phyloP scores from a whole-genome alignment of 2,888 invertebrate species.

The Plebejus argus region DNA sequence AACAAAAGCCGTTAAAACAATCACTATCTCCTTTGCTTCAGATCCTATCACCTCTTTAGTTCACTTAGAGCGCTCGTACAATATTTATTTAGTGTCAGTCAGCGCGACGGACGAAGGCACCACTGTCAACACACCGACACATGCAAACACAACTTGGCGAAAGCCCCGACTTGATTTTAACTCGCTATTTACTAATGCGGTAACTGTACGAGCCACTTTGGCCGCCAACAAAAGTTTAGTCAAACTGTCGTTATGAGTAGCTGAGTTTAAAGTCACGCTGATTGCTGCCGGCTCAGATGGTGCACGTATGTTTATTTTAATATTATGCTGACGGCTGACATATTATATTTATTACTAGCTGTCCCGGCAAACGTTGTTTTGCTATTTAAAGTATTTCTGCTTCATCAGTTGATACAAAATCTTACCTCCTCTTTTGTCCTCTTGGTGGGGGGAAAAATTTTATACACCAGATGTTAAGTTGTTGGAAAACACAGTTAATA shows the following conservation, averaged over 20 bases:
- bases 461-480: no score
- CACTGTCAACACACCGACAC: constrained; percentile 50
- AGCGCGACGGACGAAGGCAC: constrained; percentile 38
- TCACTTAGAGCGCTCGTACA: constrained; percentile 57
- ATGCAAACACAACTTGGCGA: constrained; percentile 61
- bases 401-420: no score
- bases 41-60: constrained; percentile 37
- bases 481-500: no score
- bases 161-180: constrained; percentile 55
- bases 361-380: no score
- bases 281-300: neutral
- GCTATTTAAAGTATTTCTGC: no score
- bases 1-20: constrained; percentile 5
- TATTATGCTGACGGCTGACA: neutral
- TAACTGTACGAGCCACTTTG: constrained; percentile 59
- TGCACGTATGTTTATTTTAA: neutral
- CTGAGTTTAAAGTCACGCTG: neutral
- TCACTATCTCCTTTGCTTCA: constrained; percentile 10
- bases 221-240: constrained; percentile 43
- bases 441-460: no score
- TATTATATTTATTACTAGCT: no score
- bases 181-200: constrained; percentile 61
- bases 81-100: constrained; percentile 50
- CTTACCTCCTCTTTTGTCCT: no score
- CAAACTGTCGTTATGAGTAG: constrained; percentile 35